These are phyloP conservation scores for Peromyscus maniculatus DNA, from an alignment of 2,113 vertebrate genomes.

Conservation along the genomic window DNA sequence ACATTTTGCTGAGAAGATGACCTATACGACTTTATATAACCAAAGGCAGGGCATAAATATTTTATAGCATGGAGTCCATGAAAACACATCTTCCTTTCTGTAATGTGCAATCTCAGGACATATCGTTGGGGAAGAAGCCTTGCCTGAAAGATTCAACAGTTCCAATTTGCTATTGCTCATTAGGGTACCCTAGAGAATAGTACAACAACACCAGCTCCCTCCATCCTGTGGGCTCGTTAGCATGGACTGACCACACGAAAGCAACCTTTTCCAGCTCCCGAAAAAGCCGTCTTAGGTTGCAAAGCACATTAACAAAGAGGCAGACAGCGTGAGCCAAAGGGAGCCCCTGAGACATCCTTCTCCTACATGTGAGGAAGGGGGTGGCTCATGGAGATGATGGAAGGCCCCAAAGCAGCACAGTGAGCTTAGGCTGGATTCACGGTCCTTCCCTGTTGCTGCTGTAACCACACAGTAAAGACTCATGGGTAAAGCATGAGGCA, in stretches of 20 bases:
- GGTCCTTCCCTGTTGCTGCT: slow-evolving; percentile 12
- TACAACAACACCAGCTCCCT: slow-evolving; percentile 62
- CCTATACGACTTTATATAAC: slow-evolving; percentile 80
- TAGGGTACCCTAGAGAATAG: slow-evolving; percentile 70
- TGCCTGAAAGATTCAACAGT: slow-evolving; percentile 73
- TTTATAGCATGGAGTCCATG: slow-evolving; percentile 81
- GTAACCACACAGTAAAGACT: not conserved
- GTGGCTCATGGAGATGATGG: not conserved
- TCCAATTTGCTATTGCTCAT: slow-evolving; percentile 77
- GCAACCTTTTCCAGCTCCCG: not conserved
- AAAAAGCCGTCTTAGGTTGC: slow-evolving; percentile 55
- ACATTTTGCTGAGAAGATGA: slow-evolving; percentile 80
- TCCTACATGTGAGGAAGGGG: not conserved
- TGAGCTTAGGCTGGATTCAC: not conserved
- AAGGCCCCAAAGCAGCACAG: not conserved
- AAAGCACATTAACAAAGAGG: slow-evolving; percentile 55
- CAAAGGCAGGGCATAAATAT: slow-evolving; percentile 86
- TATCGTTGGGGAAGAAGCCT: slow-evolving; percentile 52
- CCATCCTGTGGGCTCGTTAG: slow-evolving; percentile 64
- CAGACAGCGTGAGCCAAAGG: not conserved
- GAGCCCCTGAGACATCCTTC: not conserved
- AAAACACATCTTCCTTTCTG: slow-evolving; percentile 82
- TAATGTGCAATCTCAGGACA: slow-evolving; percentile 78
- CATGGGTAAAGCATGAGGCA: not conserved
- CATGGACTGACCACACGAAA: slow-evolving; percentile 56